Percentiles rank a stretch among this genome's conserved stretches.
Conservation (phyloP, 2,888 invertebrate species). For the Drosophila subquinaria region DNA sequence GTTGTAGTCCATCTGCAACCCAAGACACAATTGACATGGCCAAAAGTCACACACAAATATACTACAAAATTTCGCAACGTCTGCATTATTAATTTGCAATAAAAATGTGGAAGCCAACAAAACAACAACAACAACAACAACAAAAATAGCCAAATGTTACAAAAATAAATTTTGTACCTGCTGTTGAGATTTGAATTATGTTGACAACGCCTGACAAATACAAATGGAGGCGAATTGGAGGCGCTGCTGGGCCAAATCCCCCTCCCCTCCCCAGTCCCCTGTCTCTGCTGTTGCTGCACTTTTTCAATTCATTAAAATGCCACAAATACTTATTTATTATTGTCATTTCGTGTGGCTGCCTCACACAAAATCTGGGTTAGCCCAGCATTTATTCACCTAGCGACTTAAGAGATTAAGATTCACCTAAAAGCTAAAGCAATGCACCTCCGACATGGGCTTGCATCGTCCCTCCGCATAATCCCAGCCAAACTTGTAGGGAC, state of each 20-base stretch:
- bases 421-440: slow-evolving; percentile 58
- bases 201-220: slow-evolving; percentile 77
- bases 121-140: slow-evolving; percentile 29
- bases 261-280: background rate
- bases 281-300: slow-evolving; percentile 38
- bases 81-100: slow-evolving; percentile 80
- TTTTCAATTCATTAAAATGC: slow-evolving; percentile 74
- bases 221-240: slow-evolving; percentile 80
- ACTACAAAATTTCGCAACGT: slow-evolving; percentile 30
- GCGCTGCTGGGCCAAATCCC: slow-evolving; percentile 57
- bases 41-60: slow-evolving; percentile 30
- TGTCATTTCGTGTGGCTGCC: slow-evolving; percentile 57
- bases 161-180: slow-evolving; percentile 72
- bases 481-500: slow-evolving; percentile 76
- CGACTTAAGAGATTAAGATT: slow-evolving; percentile 24
- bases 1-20: slow-evolving; percentile 61
- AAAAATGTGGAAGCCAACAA: slow-evolving; percentile 73
- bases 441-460: slow-evolving; percentile 56
- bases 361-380: slow-evolving; percentile 62
- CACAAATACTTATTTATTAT: slow-evolving; percentile 79
- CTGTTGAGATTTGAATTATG: slow-evolving; percentile 74
- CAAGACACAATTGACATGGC: slow-evolving; percentile 71
- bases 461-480: slow-evolving; percentile 69
- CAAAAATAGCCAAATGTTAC: slow-evolving; percentile 31
- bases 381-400: slow-evolving; percentile 42